Base-by-base conservation (phyloP, 2,888 invertebrate species). In the Lottia gigantea region DNA sequence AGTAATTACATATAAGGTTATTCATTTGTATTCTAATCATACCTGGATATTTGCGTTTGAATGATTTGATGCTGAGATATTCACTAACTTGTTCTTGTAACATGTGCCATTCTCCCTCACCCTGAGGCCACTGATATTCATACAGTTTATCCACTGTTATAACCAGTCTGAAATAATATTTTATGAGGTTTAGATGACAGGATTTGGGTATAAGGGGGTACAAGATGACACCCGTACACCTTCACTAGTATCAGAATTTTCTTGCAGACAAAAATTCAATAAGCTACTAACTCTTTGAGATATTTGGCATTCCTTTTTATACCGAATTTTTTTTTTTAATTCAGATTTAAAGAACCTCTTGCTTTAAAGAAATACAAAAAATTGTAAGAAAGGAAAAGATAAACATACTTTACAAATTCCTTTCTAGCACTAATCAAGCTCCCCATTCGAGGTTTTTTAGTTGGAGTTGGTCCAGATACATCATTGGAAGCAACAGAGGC, bases 51-150 rank as follows among this genome's bases (percentile, higher is more conserved):
- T 97, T 96, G 76, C 98, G 91, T 88, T 98, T 98, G 89, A 99
- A 98, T 71, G 97, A 97, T 87, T 96, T 97, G 46, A 98, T 95
- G 55, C 95, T 95, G 74, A 99, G 91, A 89, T 95, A 97, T 87
- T 97, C 95, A 0, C 96, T 95, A 74, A 99, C 94, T 88, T 94
- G 98, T 88, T 98, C 98, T 89, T 98, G 97, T 72, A 98, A 92
- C 94, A 97, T 95, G 90, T 93, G 96, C 66, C 94, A 94, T 83
- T 97, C 94, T 66, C 92, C 92, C n/a, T 81, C 81, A 73, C 85
- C 92, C 46, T 92, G 91, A 8, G 95, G 95, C 98, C 98, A 98
- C 83, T 93, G 94, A 87, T 98, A 98, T 88, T 98, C 97, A 73
- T 95, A 95, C 68, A 98, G 92, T 87, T 95, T 94, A 68, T 95